These are phyloP conservation scores for Chascanopsetta lugubris DNA, from an alignment of 2,113 vertebrate genomes.

Conservation along the genomic window DNA sequence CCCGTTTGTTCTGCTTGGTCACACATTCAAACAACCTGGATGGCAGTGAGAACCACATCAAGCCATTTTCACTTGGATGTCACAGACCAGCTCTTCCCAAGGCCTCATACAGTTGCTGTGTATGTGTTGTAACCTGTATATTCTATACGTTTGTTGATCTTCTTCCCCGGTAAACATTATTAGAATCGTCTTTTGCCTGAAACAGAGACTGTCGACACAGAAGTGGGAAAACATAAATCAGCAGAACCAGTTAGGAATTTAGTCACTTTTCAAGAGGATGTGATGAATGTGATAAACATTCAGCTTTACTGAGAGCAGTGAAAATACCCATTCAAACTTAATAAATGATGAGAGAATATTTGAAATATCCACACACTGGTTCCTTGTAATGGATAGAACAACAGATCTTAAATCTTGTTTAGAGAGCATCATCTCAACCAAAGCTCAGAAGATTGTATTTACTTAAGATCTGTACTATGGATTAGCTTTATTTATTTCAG, in stretches of 20 bases:
- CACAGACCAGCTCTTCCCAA: background rate
- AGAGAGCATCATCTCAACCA: no score
- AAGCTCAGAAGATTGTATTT: background rate
- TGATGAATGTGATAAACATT: background rate
- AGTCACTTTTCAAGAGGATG: background rate
- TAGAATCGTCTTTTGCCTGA: background rate
- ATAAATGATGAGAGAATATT: background rate
- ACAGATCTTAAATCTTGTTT: background rate
- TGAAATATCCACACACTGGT: background rate
- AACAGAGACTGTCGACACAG: background rate
- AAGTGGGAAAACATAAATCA: background rate
- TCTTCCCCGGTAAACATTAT: background rate
- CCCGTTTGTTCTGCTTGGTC: constrained; percentile 43
- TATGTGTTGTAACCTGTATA: constrained; percentile 1
- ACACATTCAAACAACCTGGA: constrained; percentile 52
- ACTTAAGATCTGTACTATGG: background rate
- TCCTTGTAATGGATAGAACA: background rate
- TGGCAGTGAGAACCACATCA: constrained; percentile 21
- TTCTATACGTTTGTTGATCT: background rate
- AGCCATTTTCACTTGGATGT: constrained; percentile 34
- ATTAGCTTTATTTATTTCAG: background rate
- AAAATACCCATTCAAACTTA: background rate
- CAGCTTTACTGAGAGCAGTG: background rate
- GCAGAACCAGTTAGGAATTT: background rate
- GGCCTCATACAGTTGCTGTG: background rate